Percentiles rank a stretch among this genome's conserved stretches.
These are phyloP conservation scores for Steromphala cineraria DNA, from an alignment of 2,888 invertebrate genomes.

Conservation along the genomic window DNA sequence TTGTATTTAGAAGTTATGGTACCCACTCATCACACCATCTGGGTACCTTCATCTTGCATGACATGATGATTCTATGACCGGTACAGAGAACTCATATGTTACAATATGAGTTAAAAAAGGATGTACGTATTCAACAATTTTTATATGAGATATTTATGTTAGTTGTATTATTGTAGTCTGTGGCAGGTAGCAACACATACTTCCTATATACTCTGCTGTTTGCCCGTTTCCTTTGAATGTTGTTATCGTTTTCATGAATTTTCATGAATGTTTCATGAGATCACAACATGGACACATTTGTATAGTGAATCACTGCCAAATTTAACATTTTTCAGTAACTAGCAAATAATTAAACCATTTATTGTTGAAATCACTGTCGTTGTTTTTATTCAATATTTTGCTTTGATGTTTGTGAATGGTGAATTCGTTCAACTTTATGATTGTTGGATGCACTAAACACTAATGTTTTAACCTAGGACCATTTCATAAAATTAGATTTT, in stretches of 20 bases:
- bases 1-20: too few relatives aligned
- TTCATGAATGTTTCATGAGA: background rate
- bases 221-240: background rate
- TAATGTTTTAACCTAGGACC: too few relatives aligned
- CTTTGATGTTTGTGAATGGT: background rate
- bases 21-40: too few relatives aligned
- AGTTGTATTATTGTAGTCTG: background rate
- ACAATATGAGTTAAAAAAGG: background rate
- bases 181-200: background rate
- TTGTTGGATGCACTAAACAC: too few relatives aligned
- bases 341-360: background rate
- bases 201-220: background rate
- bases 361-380: background rate
- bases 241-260: background rate
- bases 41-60: too few relatives aligned
- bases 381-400: background rate
- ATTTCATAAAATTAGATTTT: too few relatives aligned
- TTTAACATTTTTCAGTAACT: background rate
- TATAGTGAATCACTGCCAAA: background rate
- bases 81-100: too few relatives aligned
- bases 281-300: background rate
- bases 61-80: too few relatives aligned
- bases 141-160: slow-evolving; percentile 10
- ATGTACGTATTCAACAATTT: background rate
- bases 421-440: too few relatives aligned